Conservation (phyloP, 2,797 vertebrate species). For the Strix occidentalis region DNA sequence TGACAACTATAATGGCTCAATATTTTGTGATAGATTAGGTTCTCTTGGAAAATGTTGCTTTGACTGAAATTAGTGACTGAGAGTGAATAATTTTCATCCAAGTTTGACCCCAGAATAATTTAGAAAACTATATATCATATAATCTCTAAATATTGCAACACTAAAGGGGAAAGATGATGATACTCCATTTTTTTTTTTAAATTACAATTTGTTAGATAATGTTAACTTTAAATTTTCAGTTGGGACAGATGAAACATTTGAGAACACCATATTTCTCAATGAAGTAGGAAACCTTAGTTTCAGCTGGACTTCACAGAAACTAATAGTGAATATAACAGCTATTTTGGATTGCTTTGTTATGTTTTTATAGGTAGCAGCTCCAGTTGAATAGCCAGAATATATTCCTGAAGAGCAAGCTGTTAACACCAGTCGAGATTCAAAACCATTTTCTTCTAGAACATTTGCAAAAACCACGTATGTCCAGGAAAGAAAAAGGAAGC, state of each 20-base stretch:
- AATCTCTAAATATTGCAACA: neutral
- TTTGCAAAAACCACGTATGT: neutral
- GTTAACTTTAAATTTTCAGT: neutral
- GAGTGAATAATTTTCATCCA: neutral
- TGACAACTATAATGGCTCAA: fast-evolving
- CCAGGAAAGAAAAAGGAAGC: neutral
- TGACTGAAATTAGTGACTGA: neutral
- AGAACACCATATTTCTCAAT: neutral
- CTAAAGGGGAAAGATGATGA: neutral
- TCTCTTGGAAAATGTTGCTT: neutral
- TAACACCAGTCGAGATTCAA: neutral
- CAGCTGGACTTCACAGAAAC: neutral
- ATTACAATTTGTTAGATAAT: neutral
- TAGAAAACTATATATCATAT: fast-evolving
- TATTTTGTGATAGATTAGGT: neutral
- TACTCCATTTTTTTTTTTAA: neutral
- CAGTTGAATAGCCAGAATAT: neutral
- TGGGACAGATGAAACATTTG: neutral
- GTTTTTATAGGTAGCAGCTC: neutral
- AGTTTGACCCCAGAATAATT: neutral
- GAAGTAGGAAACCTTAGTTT: neutral
- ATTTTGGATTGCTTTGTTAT: neutral
- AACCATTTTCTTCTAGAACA: neutral
- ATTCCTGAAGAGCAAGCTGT: neutral
- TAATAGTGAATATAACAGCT: neutral